Conservation (phyloP, 1,140 invertebrate species). For the Scaptomyza hsui region DNA sequence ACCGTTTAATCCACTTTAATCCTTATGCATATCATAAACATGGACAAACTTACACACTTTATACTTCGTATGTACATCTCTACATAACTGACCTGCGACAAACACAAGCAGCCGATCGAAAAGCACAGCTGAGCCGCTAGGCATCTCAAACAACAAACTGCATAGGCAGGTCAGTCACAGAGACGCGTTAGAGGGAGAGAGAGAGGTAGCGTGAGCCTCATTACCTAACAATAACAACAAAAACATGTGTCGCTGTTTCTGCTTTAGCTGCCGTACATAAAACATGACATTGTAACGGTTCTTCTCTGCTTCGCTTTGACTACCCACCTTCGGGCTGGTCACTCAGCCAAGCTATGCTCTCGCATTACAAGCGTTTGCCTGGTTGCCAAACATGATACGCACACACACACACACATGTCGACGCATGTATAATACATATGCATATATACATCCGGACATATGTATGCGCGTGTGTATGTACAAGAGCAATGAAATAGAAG, state of each 20-base stretch:
- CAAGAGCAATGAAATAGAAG: conserved; percentile 45
- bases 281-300: conserved; percentile 13
- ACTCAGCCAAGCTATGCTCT: conserved; percentile 15
- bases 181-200: neutral
- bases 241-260: conserved; percentile 3
- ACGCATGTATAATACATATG: conserved; percentile 7
- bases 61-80: neutral
- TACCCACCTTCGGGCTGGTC: conserved; percentile 21
- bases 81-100: conserved; percentile 40
- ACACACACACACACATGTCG: neutral
- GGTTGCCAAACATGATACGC: conserved; percentile 23
- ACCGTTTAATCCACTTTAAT: neutral
- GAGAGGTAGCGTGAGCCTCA: neutral
- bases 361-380: conserved; percentile 17
- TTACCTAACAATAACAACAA: conserved; percentile 1
- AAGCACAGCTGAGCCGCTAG: conserved; percentile 9
- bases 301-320: neutral
- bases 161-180: neutral
- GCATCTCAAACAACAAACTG: conserved; percentile 1
- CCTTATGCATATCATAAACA: neutral
- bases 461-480: conserved; percentile 1
- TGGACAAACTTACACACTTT: neutral
- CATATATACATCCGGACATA: neutral
- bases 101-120: conserved; percentile 30
- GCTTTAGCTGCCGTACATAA: conserved; percentile 6